Percentiles rank a stretch among this genome's conserved stretches.
These are phyloP conservation scores for Sebastes vulpes DNA, from an alignment of 2,797 vertebrate genomes.

Conservation along the genomic window DNA sequence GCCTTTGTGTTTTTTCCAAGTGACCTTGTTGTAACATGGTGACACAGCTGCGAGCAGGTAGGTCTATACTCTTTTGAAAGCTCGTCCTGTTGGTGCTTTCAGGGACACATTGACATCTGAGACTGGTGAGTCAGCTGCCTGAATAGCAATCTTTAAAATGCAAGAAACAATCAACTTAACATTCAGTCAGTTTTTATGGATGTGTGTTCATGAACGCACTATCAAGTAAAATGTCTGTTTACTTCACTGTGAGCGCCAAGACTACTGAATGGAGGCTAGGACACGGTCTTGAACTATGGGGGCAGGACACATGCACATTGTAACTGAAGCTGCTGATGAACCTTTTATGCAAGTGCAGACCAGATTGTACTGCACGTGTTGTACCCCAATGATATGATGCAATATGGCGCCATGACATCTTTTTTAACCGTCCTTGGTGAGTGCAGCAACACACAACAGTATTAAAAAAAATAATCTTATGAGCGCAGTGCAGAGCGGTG, in stretches of 20 bases:
- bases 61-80: background rate
- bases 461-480: no score
- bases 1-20: background rate
- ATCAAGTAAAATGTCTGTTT: background rate
- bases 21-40: background rate
- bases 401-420: background rate
- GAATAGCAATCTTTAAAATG: background rate
- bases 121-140: background rate
- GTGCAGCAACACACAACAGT: background rate
- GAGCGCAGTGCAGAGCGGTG: no score
- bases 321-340: background rate
- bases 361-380: background rate
- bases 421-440: background rate
- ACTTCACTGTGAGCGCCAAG: background rate
- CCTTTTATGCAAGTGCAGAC: background rate
- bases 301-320: background rate
- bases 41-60: background rate
- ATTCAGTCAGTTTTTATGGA: background rate
- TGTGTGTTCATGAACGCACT: background rate
- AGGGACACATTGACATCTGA: background rate
- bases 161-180: background rate
- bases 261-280: background rate
- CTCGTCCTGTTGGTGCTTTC: background rate
- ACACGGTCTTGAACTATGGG: background rate
- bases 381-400: background rate